These are phyloP conservation scores for Leucopternis melanops DNA, from an alignment of 2,113 vertebrate genomes.

Conservation along the genomic window DNA sequence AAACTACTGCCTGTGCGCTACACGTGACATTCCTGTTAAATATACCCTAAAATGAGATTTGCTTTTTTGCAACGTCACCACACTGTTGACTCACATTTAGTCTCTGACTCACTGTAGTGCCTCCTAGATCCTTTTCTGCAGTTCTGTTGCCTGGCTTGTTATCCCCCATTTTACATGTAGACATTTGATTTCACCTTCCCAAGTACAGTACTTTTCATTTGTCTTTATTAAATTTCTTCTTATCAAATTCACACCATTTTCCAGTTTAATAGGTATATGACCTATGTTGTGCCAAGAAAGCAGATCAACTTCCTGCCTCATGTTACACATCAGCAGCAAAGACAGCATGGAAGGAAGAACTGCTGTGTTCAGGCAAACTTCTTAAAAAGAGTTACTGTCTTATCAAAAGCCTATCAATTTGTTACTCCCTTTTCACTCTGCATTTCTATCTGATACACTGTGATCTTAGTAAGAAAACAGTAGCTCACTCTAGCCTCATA, in stretches of 20 bases:
- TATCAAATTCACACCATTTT: neutral
- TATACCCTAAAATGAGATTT: constrained; percentile 47
- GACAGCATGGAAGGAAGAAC: neutral
- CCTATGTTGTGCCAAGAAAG: neutral
- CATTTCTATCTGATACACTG: neutral
- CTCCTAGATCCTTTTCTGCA: constrained; percentile 9
- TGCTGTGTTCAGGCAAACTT: neutral
- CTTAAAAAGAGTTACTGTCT: neutral
- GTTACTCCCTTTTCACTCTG: neutral
- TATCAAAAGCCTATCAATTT: neutral
- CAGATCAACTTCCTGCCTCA: neutral
- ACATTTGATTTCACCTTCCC: neutral
- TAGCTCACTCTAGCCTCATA: neutral
- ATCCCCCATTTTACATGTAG: neutral
- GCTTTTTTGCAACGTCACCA: constrained; percentile 56
- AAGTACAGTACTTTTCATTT: neutral
- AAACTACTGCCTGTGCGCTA: constrained; percentile 6
- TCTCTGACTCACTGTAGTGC: constrained; percentile 56
- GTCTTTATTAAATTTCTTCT: neutral
- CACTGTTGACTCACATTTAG: constrained; percentile 51
- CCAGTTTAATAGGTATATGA: neutral
- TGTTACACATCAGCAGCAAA: neutral
- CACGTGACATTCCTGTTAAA: constrained; percentile 32
- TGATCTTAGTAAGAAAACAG: neutral
- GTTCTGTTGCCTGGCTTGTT: constrained; percentile 9